Evolutionary conservation across 2,113 vertebrate genomes (phyloP).

Genomic region (Odocoileus hemionus): DNA sequence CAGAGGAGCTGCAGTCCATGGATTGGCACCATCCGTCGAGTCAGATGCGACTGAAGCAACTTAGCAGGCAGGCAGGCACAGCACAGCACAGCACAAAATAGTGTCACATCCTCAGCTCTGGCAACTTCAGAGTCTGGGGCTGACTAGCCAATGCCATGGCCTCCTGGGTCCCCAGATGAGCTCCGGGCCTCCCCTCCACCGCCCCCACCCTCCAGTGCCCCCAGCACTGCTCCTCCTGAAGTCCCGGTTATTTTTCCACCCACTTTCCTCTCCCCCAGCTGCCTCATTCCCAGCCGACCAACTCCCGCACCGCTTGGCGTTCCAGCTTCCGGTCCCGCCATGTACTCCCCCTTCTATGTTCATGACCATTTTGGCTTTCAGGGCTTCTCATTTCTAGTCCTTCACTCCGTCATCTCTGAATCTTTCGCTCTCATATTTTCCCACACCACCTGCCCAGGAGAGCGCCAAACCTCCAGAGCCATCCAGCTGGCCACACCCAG

Average conservation of each 20-base stretch:
- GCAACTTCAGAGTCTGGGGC: background rate
- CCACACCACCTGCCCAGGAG: background rate
- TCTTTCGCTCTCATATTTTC: background rate
- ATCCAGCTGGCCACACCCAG: background rate
- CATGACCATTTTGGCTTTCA: background rate
- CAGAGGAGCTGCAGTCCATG: background rate
- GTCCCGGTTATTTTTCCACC: no score
- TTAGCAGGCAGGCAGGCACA: background rate
- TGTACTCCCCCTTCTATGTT: rapidly evolving
- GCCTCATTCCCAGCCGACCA: no score
- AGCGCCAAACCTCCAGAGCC: background rate
- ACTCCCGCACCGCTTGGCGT: rapidly evolving
- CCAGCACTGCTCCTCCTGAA: background rate
- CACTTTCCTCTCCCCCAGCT: background rate
- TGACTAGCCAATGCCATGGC: background rate
- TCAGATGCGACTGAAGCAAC: background rate
- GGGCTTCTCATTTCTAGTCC: no score
- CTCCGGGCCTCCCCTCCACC: background rate
- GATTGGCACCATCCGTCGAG: background rate
- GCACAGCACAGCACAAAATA: rapidly evolving
- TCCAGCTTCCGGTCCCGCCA: background rate
- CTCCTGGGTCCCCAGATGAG: rapidly evolving
- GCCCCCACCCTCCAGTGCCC: background rate
- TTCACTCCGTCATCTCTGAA: background rate
- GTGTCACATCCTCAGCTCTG: background rate